A percentile compares a stretch with the other conserved stretches of the same genome.
These are phyloP conservation scores for Trichogramma evanescens DNA, from an alignment of 2,888 invertebrate species.

Conservation along the genomic window DNA sequence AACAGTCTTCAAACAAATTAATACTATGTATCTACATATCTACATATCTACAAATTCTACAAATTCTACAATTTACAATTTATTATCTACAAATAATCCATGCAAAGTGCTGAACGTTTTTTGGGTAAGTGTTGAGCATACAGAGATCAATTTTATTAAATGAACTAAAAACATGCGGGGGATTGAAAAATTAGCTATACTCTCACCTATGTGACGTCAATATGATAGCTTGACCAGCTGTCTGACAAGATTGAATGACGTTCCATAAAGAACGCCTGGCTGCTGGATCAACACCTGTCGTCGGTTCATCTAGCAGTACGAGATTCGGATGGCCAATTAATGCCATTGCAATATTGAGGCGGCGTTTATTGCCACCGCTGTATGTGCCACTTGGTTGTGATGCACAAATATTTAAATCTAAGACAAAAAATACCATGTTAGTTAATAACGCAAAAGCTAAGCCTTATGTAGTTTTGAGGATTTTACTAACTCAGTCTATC, in stretches of 20 bases:
- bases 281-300: conserved; percentile 64
- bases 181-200: not conserved
- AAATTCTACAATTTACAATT: too few relatives aligned
- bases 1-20: too few relatives aligned
- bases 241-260: conserved; percentile 52
- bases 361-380: conserved; percentile 74
- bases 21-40: too few relatives aligned
- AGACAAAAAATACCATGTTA: conserved; percentile 1
- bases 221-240: conserved; percentile 54
- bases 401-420: conserved; percentile 41
- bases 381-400: conserved; percentile 47
- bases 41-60: too few relatives aligned
- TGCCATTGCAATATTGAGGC: conserved; percentile 69
- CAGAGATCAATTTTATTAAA: too few relatives aligned
- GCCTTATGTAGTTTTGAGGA: not conserved
- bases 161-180: not conserved
- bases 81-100: too few relatives aligned
- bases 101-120: too few relatives aligned
- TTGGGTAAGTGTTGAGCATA: too few relatives aligned
- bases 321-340: conserved; percentile 64
- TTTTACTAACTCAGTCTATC: conserved; percentile 49
- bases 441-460: not conserved
- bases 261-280: conserved; percentile 61
- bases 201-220: conserved; percentile 63
- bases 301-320: conserved; percentile 70